Base-by-base conservation (phyloP, 2,888 invertebrate species). In the Panopea generosa region DNA sequence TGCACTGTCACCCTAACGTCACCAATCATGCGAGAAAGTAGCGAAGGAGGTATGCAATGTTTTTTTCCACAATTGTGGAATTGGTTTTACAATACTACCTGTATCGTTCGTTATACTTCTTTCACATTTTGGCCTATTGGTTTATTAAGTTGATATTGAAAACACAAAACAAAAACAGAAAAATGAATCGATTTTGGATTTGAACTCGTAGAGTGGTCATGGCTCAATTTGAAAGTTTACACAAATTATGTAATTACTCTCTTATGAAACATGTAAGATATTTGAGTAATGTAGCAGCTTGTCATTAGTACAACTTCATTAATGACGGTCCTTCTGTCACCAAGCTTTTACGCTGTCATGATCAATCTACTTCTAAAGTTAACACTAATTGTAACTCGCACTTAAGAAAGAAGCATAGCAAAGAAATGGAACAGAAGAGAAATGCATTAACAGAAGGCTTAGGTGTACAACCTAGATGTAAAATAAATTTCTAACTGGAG, bases 1-100 rank as follows among this genome's bases (percentile, higher is more conserved):
- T 98, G 98, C 82, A 95, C 96, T 82, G 96, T 99, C 78, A 96
- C 97, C 78, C 94, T 99, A 79, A 98, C 99, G 60, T 98, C 98
- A 81, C 98, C 98, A 55, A 94, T 98, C 63, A 96, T 98, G 95
- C 95, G 98, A 77, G 98, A 98, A 93, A 75, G 86, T 4, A 70
- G 83, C 18, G 87, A 88, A 72, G 90, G 87, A 85, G 89, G 88
- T 88, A 87, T 56, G 33, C 33, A 7, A 33, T 7, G 6, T 11
- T 33, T 11, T 11, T 7, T 11, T 33, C 33, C 4, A 7, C 11
- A 11, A 11, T 33, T 4, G 33, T 33, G 33, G 33, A 33, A 11
- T 11, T n/a, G 11, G 33, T 33, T 7, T 33, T 33, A 7, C 33
- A 33, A n/a, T n/a, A n/a, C n/a, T 45, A 45, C 16, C 6, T 18